Percentiles rank a stretch among this genome's conserved stretches.
phyloP scores from a whole-genome alignment of 2,797 vertebrate genomes.

The Fundulus diaphanus region DNA sequence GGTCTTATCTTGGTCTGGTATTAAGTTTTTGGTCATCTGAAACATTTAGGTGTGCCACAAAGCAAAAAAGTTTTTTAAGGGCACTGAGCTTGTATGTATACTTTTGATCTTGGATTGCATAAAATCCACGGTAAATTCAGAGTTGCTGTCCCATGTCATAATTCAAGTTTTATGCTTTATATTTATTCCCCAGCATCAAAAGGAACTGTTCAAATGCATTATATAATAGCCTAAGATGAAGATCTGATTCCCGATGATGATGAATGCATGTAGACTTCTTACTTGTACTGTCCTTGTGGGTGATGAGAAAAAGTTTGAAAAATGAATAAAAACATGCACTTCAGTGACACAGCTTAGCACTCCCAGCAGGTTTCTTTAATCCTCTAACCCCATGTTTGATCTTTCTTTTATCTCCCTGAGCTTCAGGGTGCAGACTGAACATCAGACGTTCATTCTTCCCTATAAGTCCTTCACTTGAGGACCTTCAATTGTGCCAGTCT shows the following conservation, averaged over 20 bases:
- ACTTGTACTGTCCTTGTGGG: not conserved
- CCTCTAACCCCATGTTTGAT: constrained; percentile 46
- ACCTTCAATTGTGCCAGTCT: constrained; percentile 48
- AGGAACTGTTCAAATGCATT: not conserved
- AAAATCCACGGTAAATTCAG: not conserved
- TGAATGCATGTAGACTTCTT: not conserved
- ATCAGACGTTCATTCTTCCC: constrained; percentile 31
- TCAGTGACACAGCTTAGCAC: constrained; percentile 42
- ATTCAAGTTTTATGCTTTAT: not conserved
- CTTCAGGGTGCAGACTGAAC: constrained; percentile 19
- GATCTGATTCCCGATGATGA: not conserved
- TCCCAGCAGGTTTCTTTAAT: constrained; percentile 38
- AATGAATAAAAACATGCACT: constrained; percentile 1
- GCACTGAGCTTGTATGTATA: not conserved
- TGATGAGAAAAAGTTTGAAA: constrained; percentile 6
- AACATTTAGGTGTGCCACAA: not conserved
- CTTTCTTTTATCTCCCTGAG: constrained; percentile 33
- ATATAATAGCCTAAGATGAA: not conserved
- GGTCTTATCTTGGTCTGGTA: not conserved
- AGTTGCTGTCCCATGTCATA: not conserved
- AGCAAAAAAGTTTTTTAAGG: not conserved
- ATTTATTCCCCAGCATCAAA: not conserved
- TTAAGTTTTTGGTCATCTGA: not conserved
- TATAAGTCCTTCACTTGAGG: constrained; percentile 45
- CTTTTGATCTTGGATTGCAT: not conserved